phyloP scores from a whole-genome alignment of 2,888 invertebrate species.

The Athripsodes cinereus region DNA sequence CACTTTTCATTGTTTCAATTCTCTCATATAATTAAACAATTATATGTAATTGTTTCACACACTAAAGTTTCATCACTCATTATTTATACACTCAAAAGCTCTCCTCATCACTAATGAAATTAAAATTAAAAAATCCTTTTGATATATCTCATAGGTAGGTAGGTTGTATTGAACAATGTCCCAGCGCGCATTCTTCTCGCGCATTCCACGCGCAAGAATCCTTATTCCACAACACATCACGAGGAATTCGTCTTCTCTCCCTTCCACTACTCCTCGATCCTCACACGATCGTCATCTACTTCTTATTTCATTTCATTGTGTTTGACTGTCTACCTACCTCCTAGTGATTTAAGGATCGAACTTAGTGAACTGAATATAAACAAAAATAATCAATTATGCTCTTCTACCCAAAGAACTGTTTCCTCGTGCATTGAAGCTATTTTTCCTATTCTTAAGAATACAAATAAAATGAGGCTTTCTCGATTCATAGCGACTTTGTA shows the following conservation, averaged over 20 bases:
- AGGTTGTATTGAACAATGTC: slow-evolving; percentile 8
- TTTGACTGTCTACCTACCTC: slow-evolving; percentile 5
- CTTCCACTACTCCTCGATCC: background rate
- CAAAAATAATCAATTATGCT: too few relatives aligned
- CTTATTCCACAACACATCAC: slow-evolving; percentile 10
- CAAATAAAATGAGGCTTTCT: too few relatives aligned
- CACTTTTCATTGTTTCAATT: too few relatives aligned
- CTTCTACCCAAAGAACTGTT: too few relatives aligned
- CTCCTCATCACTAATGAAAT: background rate
- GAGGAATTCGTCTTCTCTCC: slow-evolving; percentile 18
- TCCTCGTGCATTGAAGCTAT: too few relatives aligned
- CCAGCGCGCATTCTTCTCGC: slow-evolving; percentile 21
- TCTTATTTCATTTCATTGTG: slow-evolving; percentile 19
- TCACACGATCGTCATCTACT: background rate
- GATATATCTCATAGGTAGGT: background rate
- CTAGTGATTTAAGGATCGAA: background rate
- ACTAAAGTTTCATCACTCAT: too few relatives aligned
- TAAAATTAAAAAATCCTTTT: background rate
- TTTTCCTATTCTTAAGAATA: too few relatives aligned
- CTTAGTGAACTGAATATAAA: too few relatives aligned
- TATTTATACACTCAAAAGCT: background rate
- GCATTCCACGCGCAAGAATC: slow-evolving; percentile 17
- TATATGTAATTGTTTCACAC: background rate
- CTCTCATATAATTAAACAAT: too few relatives aligned
- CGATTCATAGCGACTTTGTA: too few relatives aligned